Evolutionary conservation across 2,888 invertebrate species (phyloP), one percentile per base, ranked within the genome.

Genomic region (Drosophila prostipennis): DNA sequence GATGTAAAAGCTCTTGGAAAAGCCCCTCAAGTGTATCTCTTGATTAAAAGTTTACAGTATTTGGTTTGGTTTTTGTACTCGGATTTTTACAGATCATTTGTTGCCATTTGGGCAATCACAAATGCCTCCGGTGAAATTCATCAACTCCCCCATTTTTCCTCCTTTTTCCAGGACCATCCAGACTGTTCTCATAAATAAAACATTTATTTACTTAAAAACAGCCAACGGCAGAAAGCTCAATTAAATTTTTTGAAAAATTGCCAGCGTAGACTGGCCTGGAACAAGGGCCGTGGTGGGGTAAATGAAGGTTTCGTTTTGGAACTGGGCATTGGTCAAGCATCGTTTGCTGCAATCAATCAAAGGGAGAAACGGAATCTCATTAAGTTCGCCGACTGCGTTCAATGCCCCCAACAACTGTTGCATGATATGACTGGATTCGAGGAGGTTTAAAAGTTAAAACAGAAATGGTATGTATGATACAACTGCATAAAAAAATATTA

Each of bases 11-110:
- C 81, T 73, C 55, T 54, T 51, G 40, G 39, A 34, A 58, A 54
- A 40, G 39, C 65, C 59, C 76, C 76, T 39, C 58, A 29, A 68
- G 72, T 68, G 32, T 64, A 72, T 72, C 70, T 80, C 70, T 80
- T 82, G 78, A 80, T 84, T 77, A 78, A 81, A 83, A 81, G 60
- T 83, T 82, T 79, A 80, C 72, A 76, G 65, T 68, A 56, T 74
- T 71, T 68, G 56, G 64, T 58, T 59, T 60, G 46, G 51, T 54
- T 59, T 60, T 43, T 26, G 65, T 55, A 73, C 63, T 69, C 53
- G 71, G 51, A 76, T 74, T 82, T 83, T 84, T 80, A 78, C 84
- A 77, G 80, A 81, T 81, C 81, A 84, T 84, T 82, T 84, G 80
- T 78, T 80, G 77, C 76, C 71, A 72, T 80, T 58, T 73, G 61